Evolutionary conservation across 2,888 invertebrate species (phyloP), one percentile per base, ranked within the genome.

Genomic region (Rotaria sp.): DNA sequence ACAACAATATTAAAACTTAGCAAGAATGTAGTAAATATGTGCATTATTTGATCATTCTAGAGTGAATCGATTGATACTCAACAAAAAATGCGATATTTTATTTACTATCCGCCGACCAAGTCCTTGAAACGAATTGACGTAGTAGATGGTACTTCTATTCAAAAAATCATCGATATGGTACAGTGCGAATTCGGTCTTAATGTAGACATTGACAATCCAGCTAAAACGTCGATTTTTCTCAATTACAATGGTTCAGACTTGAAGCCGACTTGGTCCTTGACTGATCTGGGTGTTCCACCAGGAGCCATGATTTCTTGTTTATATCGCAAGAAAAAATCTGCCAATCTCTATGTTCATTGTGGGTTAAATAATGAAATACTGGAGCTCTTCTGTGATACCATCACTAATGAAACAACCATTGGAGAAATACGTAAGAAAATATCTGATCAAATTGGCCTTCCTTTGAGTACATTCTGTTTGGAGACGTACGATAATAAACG

Each of bases 381-480:
- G 18, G 55, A 59, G 35, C 35, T 85, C n/a, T 55, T 45, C 45
- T 45, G 80, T n/a, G 30, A 30, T 30, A 84, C 50, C 24, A 30
- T 85, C n/a, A 84, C 80, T 38, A 45, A 80, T 24, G 85, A 85
- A 45, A 21, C 80, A 18, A 50, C 48, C 24, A 84, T 85, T 21
- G 15, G 41, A 30, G 41, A 41, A 41, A 41, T 41, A 41, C 41
- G 41, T 8, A 41, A 3, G 41, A 41, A 41, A 41, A 35, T 85
- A 15, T 55, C 57, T 41, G 80, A 85, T 85, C 89, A 89, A 87
- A 88, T 89, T 11, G 91, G 91, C n/a, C 89, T 91, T 84, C 91
- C 91, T 10, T 89, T 91, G 26, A 89, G 90, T 21, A 89, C 90
- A 45, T 91, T 90, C 88, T 89, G 91, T 48, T 87, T 91, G 41